phyloP scores from a whole-genome alignment of 2,888 invertebrate species.

The Mythimna lalbum region DNA sequence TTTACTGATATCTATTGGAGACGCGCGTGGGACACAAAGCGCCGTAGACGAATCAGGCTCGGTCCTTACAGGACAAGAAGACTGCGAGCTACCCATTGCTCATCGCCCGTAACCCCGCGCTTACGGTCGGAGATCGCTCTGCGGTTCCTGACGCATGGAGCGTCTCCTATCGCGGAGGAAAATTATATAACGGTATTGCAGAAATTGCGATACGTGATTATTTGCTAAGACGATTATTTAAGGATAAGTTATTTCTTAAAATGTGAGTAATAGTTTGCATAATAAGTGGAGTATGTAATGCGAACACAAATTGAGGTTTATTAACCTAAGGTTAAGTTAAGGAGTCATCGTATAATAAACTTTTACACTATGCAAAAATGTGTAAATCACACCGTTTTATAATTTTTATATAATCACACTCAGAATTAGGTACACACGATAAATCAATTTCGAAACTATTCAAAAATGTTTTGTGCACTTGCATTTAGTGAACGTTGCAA shows the following conservation, averaged over 20 bases:
- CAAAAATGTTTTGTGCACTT: constrained; percentile 23
- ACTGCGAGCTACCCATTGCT: too few species aligned
- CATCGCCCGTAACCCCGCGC: too few species aligned
- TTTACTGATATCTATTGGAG: too few species aligned
- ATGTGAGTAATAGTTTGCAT: constrained; percentile 17
- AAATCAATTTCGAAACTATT: constrained; percentile 26
- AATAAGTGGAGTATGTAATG: constrained; percentile 29
- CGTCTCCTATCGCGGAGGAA: too few species aligned
- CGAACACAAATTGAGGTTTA: constrained; percentile 30
- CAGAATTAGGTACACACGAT: constrained; percentile 9
- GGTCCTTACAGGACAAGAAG: too few species aligned
- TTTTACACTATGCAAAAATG: constrained; percentile 35
- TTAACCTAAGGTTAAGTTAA: constrained; percentile 40
- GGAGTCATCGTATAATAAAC: constrained; percentile 43
- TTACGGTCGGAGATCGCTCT: too few species aligned
- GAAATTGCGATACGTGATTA: background rate
- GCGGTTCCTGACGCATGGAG: too few species aligned
- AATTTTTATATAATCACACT: constrained; percentile 40
- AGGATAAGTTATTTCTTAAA: background rate
- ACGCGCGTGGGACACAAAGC: too few species aligned
- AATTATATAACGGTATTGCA: background rate
- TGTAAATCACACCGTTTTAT: constrained; percentile 27
- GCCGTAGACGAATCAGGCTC: too few species aligned
- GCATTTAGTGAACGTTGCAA: constrained; percentile 26
- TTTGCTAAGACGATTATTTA: background rate